Evolutionary conservation across 1,140 invertebrate genomes (phyloP), one percentile per base, ranked within the genome.

Genomic region (Brachionus rubens): DNA sequence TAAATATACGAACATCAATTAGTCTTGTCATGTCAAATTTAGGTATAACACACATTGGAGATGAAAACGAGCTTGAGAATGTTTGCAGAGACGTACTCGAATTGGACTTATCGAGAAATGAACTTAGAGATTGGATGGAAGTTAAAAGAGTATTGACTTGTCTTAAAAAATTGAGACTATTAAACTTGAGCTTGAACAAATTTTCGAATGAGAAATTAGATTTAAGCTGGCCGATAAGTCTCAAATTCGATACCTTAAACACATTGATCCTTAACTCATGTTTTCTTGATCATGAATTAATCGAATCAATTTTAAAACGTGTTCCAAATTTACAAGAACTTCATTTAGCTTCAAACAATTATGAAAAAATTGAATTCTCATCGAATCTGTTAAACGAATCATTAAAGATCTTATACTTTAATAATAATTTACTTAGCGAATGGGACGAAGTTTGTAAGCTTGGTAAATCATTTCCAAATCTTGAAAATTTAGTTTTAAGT

Each of bases 51-150:
- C 90, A 88, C 77, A 91, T 48, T 28, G 92, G 92, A n/a, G 90
- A 91, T 80, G 89, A 90, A 19, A 87, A 88, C 41, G 88, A 89
- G 62, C 85, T 95, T 24, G 87, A 89, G 36, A 89, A 89, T 76
- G 91, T 93, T 82, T 95, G 92, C 82, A 88, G 89, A 47, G 88
- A 90, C 78, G 92, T 95, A 1, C 89, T 91, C 79, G 92, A 95
- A 85, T 86, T 96, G 50, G 93, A 95, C 82, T 86, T 96, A 50
- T 92, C 92, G 10, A 91, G 93, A 81, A 96, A 96, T 84, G 90
- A 91, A 81, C 85, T 96, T 6, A 89, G 88, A 52, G 88, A 91
- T 79, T 93, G 92, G 91, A 86, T 88, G 78, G 92, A 95, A 86
- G 19, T 72, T 14, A 48, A 28, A 72, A 72, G 30, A 9, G 1